A percentile compares a stretch with the other conserved stretches of the same genome.
phyloP scores from a whole-genome alignment of 2,797 vertebrate species.

The Neomorphus geoffroyi region DNA sequence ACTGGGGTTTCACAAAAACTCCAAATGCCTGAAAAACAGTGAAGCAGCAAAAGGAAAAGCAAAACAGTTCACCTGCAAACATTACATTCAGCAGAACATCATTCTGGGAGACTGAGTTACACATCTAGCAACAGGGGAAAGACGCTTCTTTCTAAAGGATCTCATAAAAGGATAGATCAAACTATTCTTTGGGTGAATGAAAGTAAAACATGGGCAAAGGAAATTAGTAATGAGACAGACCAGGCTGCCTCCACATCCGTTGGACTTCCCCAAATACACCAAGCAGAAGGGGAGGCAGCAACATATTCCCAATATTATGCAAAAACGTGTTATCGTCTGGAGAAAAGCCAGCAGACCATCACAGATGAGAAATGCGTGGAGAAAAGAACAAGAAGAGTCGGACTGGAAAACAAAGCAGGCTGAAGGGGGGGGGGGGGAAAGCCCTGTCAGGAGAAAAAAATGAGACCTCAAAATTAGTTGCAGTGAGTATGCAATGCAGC shows the following conservation, averaged over 20 bases:
- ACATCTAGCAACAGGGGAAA: neutral
- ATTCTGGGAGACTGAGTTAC: neutral
- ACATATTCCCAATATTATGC: neutral
- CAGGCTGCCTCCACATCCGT: neutral
- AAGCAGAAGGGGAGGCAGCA: neutral
- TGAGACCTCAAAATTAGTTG: neutral
- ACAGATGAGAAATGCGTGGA: neutral
- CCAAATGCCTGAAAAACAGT: neutral
- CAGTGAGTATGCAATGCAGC: accelerated
- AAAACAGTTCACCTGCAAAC: neutral
- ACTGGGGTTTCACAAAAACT: neutral
- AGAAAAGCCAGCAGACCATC: neutral
- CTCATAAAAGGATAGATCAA: neutral
- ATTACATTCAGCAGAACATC: neutral
- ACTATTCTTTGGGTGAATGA: neutral
- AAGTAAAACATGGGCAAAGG: neutral
- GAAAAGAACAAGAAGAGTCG: neutral
- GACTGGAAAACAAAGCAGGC: neutral
- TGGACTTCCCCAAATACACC: neutral
- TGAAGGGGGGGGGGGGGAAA: neutral
- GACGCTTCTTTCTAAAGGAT: neutral
- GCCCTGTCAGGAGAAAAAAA: neutral
- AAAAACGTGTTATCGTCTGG: neutral
- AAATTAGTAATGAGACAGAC: neutral
- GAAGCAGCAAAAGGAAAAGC: neutral